phyloP scores from a whole-genome alignment of 2,113 vertebrate genomes.

The Scomber japonicus region DNA sequence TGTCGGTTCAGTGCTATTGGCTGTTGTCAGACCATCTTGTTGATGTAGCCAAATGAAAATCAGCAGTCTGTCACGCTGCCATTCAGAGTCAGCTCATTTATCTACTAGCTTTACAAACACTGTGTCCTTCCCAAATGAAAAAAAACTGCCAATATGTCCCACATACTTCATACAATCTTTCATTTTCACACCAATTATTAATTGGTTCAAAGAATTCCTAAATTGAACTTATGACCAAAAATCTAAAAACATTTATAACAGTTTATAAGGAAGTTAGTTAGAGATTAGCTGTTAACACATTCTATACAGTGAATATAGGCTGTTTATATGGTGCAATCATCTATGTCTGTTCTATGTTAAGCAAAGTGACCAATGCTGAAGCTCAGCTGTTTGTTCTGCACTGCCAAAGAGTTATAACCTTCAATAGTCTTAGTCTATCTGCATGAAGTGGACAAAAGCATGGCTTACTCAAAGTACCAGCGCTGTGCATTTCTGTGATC shows the following conservation, averaged over 20 bases:
- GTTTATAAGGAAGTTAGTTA: constrained; percentile 3
- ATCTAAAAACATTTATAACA: background rate
- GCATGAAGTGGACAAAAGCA: background rate
- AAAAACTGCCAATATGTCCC: constrained; percentile 5
- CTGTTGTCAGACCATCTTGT: background rate
- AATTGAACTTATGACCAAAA: constrained; percentile 32
- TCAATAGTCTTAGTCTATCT: constrained; percentile 23
- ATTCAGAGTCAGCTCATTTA: constrained; percentile 12
- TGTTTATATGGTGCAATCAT: constrained; percentile 18
- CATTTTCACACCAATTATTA: background rate
- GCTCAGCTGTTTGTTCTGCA: constrained; percentile 25
- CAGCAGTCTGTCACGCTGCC: background rate
- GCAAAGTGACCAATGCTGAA: constrained; percentile 6
- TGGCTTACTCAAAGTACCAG: background rate
- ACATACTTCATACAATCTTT: constrained; percentile 10
- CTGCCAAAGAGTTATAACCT: constrained; percentile 53
- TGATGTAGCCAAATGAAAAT: background rate
- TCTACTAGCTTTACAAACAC: background rate
- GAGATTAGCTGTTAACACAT: background rate
- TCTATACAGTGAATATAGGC: constrained; percentile 37
- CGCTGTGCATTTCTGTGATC: background rate
- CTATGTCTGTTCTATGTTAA: constrained; percentile 10
- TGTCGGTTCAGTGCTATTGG: constrained; percentile 3
- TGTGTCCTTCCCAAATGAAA: background rate
- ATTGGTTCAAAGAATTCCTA: constrained; percentile 13